Evolutionary conservation across 1,140 invertebrate genomes (phyloP).

Genomic region (Druon quercuslanigerum): DNA sequence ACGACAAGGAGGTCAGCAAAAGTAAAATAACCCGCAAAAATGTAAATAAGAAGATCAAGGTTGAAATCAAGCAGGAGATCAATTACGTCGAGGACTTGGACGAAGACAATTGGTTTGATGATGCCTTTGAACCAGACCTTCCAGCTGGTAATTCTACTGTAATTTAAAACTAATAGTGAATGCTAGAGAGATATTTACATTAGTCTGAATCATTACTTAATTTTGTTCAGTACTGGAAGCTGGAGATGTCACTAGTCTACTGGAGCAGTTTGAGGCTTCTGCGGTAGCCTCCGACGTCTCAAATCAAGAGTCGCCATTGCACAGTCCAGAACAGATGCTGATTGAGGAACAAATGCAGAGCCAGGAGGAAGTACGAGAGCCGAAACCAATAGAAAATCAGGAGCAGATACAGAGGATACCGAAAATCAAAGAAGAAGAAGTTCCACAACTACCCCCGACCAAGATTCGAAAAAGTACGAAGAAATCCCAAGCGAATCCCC

Average conservation of each 20-base stretch:
- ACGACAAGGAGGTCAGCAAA: neutral
- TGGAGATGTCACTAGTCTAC: conserved; percentile 73
- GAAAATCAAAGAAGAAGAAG: neutral
- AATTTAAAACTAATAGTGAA: neutral
- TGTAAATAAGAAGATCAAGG: conserved; percentile 27
- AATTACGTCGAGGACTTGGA: neutral
- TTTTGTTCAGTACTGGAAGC: conserved; percentile 73
- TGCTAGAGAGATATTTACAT: neutral
- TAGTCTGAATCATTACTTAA: conserved; percentile 10
- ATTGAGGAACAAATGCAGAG: neutral
- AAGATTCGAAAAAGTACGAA: conserved; percentile 49
- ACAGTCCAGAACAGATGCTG: neutral
- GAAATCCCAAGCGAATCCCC: conserved; percentile 33
- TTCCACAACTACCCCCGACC: conserved; percentile 40
- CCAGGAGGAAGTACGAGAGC: neutral
- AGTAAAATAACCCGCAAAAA: conserved; percentile 38
- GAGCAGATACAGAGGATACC: neutral
- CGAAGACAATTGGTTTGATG: conserved; percentile 13
- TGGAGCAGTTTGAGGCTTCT: conserved; percentile 78
- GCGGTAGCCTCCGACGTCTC: conserved; percentile 46
- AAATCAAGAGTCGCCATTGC: neutral
- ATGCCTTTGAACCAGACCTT: conserved; percentile 35
- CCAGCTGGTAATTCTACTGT: neutral
- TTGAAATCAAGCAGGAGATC: conserved; percentile 24
- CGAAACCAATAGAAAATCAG: neutral